Conservation (phyloP, 2,888 invertebrate genomes). For the Agelastica alni region DNA sequence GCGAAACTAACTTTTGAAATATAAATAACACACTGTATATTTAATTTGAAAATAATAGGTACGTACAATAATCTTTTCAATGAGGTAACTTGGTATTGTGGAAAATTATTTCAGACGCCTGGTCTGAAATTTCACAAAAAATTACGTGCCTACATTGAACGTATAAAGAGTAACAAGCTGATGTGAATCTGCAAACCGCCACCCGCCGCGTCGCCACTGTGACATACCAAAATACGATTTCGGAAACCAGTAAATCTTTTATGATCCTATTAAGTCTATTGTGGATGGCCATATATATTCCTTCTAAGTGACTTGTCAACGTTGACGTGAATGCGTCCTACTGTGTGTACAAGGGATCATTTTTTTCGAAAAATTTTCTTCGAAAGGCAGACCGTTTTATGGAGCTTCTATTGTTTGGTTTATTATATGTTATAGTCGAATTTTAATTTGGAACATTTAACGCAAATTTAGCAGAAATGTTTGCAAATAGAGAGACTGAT, state of each 20-base stretch:
- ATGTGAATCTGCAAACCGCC: too few relatives aligned
- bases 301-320: conserved; percentile 31
- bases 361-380: conserved; percentile 15
- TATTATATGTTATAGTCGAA: conserved; percentile 23
- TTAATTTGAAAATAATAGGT: too few relatives aligned
- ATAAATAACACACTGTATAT: too few relatives aligned
- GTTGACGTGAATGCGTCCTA: conserved; percentile 10
- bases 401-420: too few relatives aligned
- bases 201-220: not conserved
- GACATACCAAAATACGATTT: conserved; percentile 23
- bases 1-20: too few relatives aligned
- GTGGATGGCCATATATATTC: conserved; percentile 27
- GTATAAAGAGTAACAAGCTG: too few relatives aligned
- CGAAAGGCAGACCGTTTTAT: not conserved
- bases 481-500: conserved; percentile 5
- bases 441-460: conserved; percentile 27
- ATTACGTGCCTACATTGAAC: too few relatives aligned
- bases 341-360: conserved; percentile 10
- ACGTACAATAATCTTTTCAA: too few relatives aligned
- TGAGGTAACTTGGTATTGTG: too few relatives aligned
- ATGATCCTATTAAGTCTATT: conserved; percentile 22
- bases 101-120: too few relatives aligned
- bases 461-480: conserved; percentile 20
- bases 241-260: conserved; percentile 27
- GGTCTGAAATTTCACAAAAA: too few relatives aligned